Base-by-base conservation (phyloP, 2,888 invertebrate genomes). In the Sycophila texana region DNA sequence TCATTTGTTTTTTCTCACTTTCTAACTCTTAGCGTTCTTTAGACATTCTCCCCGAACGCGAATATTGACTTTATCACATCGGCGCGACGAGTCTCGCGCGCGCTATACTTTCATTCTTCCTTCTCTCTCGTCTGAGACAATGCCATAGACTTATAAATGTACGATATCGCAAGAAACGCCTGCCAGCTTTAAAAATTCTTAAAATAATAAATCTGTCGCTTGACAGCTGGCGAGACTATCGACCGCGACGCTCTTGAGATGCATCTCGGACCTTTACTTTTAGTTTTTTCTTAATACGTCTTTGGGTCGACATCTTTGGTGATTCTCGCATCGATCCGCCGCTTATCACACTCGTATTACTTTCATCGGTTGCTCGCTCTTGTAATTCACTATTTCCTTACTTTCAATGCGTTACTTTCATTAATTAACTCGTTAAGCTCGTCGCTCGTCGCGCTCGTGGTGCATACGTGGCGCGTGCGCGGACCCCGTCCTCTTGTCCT, bases 291-390 rank as follows among this genome's bases (percentile, higher is more conserved):
- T 81, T 68, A 47, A 16, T 22, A 63, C 26, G 80, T 87, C 87
- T 87, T 87, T 87, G 87, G 87, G 84, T 86, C 81, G 82, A 85
- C 84, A 83, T 87, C 87, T 87, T 87, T 87, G 87, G 87, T 85
- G 84, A 84, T 82, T 76, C 82, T 75, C 73, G 60, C 67, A 67
- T 79, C 65, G 70, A 51, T 68, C 57, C 39, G 47, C 53, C 51
- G 51, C 60, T 18, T 14, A 14, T 68, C 18, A 51, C 16, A 3
- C 16, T 55, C 18, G 14, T 13, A 60, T 73, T 73, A 80, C 77
- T 81, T 75, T 75, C 68, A 66, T 80, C 55, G 53, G 71, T 80
- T 76, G 39, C 55, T 51, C 60, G 77, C 61, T 16, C 58, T 74
- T 71, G 61, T 58, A 60, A 70, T 58, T 70, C 65, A 72, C 26